phyloP scores from a whole-genome alignment of 1,140 invertebrate species.

The Brachionus rotundiformis region DNA sequence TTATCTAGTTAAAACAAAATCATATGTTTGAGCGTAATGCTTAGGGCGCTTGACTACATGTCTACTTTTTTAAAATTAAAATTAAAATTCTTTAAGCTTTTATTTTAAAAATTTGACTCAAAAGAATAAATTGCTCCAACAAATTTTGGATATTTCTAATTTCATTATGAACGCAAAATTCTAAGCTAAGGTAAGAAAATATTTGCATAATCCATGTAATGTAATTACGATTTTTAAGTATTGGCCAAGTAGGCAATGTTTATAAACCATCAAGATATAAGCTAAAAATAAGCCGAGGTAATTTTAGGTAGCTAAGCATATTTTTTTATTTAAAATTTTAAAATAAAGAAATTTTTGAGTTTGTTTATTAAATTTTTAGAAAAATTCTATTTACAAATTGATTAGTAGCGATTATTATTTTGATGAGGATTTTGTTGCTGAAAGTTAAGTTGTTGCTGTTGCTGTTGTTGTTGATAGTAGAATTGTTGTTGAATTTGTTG shows the following conservation, averaged over 20 bases:
- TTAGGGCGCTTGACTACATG: conserved; percentile 7
- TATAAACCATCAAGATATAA: background rate
- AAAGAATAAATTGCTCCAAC: background rate
- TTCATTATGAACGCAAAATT: background rate
- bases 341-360: background rate
- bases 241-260: background rate
- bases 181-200: background rate
- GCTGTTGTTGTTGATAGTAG: conserved; percentile 27
- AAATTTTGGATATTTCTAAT: background rate
- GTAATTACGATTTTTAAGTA: background rate
- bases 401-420: conserved; percentile 3
- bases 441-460: background rate
- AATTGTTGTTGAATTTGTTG: conserved; percentile 10
- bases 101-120: background rate
- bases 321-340: background rate
- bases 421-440: conserved; percentile 25
- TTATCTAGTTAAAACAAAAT: background rate
- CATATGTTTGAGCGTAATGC: background rate
- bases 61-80: background rate
- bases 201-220: background rate
- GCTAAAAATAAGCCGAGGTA: background rate
- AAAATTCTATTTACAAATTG: background rate
- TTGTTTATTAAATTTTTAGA: background rate
- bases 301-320: background rate
- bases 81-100: background rate